Percentiles rank a stretch among this genome's conserved stretches.
These are phyloP conservation scores for Conistra vaccinii DNA, from an alignment of 2,888 invertebrate genomes.

Conservation along the genomic window DNA sequence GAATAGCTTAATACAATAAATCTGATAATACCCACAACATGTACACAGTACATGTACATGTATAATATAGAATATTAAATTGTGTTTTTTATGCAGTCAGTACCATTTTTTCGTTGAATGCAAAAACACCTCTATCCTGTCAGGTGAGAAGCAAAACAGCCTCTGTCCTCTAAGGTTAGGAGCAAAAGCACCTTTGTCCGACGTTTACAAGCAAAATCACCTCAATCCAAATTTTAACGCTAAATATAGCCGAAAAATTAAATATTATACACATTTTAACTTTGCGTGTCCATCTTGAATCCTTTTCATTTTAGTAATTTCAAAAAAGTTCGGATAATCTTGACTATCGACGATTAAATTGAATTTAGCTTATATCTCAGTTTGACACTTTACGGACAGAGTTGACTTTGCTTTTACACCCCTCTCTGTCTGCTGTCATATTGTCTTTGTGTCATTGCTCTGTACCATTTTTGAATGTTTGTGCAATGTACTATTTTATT, in stretches of 20 bases:
- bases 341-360: neutral
- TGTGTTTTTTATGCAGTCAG: conserved; percentile 3
- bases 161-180: neutral
- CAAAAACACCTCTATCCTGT: conserved; percentile 4
- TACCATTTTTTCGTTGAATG: conserved; percentile 2
- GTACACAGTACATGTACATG: neutral
- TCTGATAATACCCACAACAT: neutral
- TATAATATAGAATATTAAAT: conserved; percentile 5
- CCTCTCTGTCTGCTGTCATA: too few species aligned
- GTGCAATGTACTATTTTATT: too few species aligned
- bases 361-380: conserved; percentile 7
- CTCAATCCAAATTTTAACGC: neutral
- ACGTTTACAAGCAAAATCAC: neutral
- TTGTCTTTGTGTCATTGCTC: too few species aligned
- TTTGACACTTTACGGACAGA: conserved; percentile 7
- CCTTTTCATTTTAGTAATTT: neutral
- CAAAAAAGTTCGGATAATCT: conserved; percentile 1
- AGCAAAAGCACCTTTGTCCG: conserved; percentile 1
- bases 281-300: neutral
- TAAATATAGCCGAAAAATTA: conserved; percentile 8
- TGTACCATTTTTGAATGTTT: too few species aligned
- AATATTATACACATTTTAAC: conserved; percentile 14
- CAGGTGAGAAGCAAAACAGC: neutral
- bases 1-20: conserved; percentile 6
- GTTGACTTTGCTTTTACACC: conserved; percentile 1